Evolutionary conservation across 2,888 invertebrate genomes (phyloP), one percentile per base, ranked within the genome.

Genomic region (Conchocele bisecta): DNA sequence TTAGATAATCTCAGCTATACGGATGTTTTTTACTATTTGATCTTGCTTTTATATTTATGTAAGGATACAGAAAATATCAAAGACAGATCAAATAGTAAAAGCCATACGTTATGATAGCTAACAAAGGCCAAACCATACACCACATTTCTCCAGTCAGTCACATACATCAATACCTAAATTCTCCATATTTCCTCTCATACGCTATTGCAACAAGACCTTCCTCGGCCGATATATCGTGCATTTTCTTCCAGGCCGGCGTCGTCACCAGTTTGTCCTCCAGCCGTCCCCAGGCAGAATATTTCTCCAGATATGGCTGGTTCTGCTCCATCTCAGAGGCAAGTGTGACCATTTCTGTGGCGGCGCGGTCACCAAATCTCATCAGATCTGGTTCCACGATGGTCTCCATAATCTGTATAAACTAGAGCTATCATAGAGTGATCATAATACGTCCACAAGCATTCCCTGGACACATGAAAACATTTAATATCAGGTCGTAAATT

Each of bases 271-370:
- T 82, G 81, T 93, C 93, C 0, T 91, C 86, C 24, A 92, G 73
- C 22, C 90, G 89, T 7, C 93, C 93, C 93, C 93, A 93, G 2
- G 93, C 92, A 83, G 93, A 91, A 73, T 89, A 92, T 50, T 91
- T 91, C 28, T 90, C 86, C 22, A 93, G 82, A 48, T 84, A 82
- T 0, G 93, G 93, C 46, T 89, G 91, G 70, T 92, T 89, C 7
- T 85, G 69, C 75, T 93, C 93, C 86, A 93, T 93, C 76, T 92
- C 89, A 31, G 88, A 72, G 15, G 89, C 89, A 17, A 93, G 85
- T 1, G 88, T 83, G 66, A 92, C 90, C 39, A 93, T 89, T 74
- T 93, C 93, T 3, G 86, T 85, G 0, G 89, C 89, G 9, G 93
- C 91, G 41, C 93, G 84, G 6, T 91, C 84, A n/a, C 93, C 93